Percentiles rank a stretch among this genome's conserved stretches.
phyloP scores from a whole-genome alignment of 2,797 vertebrate species.

The Ctenopoma multispine region DNA sequence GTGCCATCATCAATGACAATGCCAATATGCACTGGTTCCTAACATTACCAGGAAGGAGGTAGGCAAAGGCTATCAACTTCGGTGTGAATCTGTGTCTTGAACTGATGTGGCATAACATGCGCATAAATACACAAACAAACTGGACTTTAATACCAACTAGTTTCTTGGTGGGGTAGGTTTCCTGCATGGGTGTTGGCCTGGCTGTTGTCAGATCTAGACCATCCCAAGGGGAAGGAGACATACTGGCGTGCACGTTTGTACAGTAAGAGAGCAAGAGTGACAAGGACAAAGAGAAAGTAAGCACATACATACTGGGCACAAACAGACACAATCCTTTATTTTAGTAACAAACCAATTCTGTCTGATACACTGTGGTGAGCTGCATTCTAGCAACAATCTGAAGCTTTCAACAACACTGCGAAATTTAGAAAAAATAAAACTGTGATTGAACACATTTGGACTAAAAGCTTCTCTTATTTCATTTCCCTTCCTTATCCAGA shows the following conservation, averaged over 20 bases:
- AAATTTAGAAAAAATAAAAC: background rate
- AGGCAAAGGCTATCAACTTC: background rate
- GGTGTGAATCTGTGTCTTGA: background rate
- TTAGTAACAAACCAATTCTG: slow-evolving; percentile 8
- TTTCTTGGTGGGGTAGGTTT: slow-evolving; percentile 70
- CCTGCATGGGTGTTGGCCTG: slow-evolving; percentile 70
- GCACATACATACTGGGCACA: background rate
- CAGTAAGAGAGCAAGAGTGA: slow-evolving; percentile 13
- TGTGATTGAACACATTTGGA: slow-evolving; percentile 1
- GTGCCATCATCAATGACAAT: slow-evolving; percentile 13
- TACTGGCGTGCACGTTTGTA: slow-evolving; percentile 56
- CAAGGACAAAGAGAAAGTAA: background rate
- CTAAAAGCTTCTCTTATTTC: background rate
- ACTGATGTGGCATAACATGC: slow-evolving; percentile 11
- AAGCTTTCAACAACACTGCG: slow-evolving; percentile 1
- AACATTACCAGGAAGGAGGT: slow-evolving; percentile 12
- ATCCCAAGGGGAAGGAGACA: slow-evolving; percentile 61
- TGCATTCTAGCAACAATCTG: slow-evolving; percentile 12
- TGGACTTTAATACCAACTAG: background rate
- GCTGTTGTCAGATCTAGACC: slow-evolving; percentile 75
- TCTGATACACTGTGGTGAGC: background rate
- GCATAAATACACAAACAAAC: slow-evolving; percentile 18
- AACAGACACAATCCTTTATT: background rate
- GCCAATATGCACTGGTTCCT: slow-evolving; percentile 1
- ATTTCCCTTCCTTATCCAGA: slow-evolving; percentile 19